Base-by-base conservation (phyloP, 30 jellyfish, hydroid and myxozoan species). In the Hydractinia symbiolongicarpus region DNA sequence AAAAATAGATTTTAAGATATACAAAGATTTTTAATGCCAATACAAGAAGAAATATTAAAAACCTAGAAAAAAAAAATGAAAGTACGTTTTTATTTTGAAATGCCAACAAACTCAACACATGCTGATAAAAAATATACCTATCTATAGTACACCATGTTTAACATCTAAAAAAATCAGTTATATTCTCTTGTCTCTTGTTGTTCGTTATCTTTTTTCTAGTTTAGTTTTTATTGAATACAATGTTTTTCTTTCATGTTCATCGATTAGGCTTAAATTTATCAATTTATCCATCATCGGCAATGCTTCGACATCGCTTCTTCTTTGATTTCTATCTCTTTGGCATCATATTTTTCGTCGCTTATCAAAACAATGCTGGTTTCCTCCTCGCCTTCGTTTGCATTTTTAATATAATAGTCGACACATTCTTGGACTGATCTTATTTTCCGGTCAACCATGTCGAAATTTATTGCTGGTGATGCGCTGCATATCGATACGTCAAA, bases 381-480 rank as follows among this genome's bases (percentile, higher is more conserved):
- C 51, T 50, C 82, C 51, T 21, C 76, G 76, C 74, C 14, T 73
- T 21, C 4, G 11, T 21, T 50, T 21, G 15, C 82, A 9, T 73
- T 73, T 73, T 4, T 14, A 13, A 73, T 9, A 81, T 17, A 17
- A 9, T 73, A 1, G 30, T 50, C 76, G 77, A 73, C 82, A 50
- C 82, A 73, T n/a, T 73, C 76, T 73, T 73, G n/a, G 14, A 73
- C 76, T 3, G 78, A 68, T 15, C 53, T 68, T 11, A 68, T 50
- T 68, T 30, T 30, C 82, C 82, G 4, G 51, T 73, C 76, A 21
- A 73, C 4, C 51, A 9, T 14, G 1, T 73, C 82, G 15, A 76
- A 15, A 73, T 73, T 73, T 82, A 73, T 50, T 21, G 76, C 77
- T 9, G 82, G 82, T 13, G 76, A 21, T 11, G 75, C 14, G 74